These are phyloP conservation scores for Zaprionus kolodkinae DNA, from an alignment of 1,140 invertebrate species.

Conservation along the genomic window DNA sequence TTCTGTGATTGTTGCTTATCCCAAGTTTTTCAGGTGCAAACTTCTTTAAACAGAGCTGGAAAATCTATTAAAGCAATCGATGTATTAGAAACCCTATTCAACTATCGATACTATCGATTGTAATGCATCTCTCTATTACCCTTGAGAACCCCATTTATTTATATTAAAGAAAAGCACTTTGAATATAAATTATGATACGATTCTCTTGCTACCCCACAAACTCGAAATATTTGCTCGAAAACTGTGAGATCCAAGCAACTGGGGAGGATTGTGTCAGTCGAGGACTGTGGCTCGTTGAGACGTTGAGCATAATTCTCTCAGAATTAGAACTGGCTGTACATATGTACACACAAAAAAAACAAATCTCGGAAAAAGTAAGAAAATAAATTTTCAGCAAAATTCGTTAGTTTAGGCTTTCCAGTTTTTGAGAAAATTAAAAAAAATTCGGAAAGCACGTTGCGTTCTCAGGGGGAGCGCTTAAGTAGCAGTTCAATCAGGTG, in stretches of 20 bases:
- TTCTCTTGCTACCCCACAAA: too few relatives aligned
- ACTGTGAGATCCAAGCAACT: constrained; percentile 21
- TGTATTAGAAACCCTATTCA: too few relatives aligned
- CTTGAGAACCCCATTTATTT: too few relatives aligned
- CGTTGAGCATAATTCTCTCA: constrained; percentile 35
- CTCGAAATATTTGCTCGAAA: too few relatives aligned
- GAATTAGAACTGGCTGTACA: constrained; percentile 52
- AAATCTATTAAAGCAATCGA: too few relatives aligned
- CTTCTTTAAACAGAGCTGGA: too few relatives aligned
- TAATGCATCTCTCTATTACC: too few relatives aligned
- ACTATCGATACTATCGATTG: too few relatives aligned
- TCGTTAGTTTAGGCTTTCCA: constrained; percentile 20
- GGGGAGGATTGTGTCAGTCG: constrained; percentile 13
- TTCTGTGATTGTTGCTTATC: too few relatives aligned
- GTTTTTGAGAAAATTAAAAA: constrained; percentile 6
- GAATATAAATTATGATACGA: too few relatives aligned
- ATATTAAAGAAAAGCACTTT: too few relatives aligned
- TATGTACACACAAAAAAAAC: constrained; percentile 43
- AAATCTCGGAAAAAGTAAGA: constrained; percentile 58
- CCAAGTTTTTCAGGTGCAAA: too few relatives aligned
- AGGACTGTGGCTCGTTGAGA: not conserved
- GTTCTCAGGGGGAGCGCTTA: not conserved
- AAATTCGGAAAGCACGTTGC: constrained; percentile 16
- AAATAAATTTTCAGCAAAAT: constrained; percentile 17
- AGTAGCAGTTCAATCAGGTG: not conserved